phyloP scores from a whole-genome alignment of 2,113 vertebrate species.

The Typhlomys cinereus region DNA sequence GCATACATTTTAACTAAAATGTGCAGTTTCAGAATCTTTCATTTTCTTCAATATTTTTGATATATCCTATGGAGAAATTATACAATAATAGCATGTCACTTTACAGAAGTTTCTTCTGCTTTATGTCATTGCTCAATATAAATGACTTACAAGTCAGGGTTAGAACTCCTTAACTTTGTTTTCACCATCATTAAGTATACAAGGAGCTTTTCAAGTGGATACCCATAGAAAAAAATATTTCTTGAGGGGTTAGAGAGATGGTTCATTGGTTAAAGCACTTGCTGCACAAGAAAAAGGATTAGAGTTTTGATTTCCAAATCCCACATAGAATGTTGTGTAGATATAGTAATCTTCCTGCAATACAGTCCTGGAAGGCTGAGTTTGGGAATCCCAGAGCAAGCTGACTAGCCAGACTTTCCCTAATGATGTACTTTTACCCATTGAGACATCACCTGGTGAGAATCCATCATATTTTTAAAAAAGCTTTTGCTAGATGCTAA shows the following conservation, averaged over 20 bases:
- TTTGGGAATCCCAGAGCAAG: too few relatives aligned
- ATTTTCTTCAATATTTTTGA: slow-evolving; percentile 40
- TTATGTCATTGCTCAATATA: slow-evolving; percentile 67
- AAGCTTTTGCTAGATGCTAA: neutral
- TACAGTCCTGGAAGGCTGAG: too few relatives aligned
- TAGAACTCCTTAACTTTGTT: slow-evolving; percentile 36
- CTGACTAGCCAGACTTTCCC: too few relatives aligned
- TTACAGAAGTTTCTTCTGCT: slow-evolving; percentile 73
- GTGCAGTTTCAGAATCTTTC: neutral
- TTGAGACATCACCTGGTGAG: too few relatives aligned
- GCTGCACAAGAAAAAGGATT: too few relatives aligned
- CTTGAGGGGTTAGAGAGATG: too few relatives aligned
- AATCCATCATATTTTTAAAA: slow-evolving; percentile 56
- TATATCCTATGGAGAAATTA: slow-evolving; percentile 36
- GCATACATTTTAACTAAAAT: neutral
- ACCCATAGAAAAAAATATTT: neutral
- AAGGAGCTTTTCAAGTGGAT: slow-evolving; percentile 48
- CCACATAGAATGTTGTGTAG: too few relatives aligned
- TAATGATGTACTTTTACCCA: too few relatives aligned
- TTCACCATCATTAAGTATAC: slow-evolving; percentile 40
- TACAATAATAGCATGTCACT: slow-evolving; percentile 55
- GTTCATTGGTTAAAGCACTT: too few relatives aligned
- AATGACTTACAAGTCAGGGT: slow-evolving; percentile 66
- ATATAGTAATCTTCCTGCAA: too few relatives aligned
- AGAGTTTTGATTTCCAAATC: too few relatives aligned